Base-by-base conservation (phyloP, 2,888 invertebrate species). In the Amphipoea oculea region DNA sequence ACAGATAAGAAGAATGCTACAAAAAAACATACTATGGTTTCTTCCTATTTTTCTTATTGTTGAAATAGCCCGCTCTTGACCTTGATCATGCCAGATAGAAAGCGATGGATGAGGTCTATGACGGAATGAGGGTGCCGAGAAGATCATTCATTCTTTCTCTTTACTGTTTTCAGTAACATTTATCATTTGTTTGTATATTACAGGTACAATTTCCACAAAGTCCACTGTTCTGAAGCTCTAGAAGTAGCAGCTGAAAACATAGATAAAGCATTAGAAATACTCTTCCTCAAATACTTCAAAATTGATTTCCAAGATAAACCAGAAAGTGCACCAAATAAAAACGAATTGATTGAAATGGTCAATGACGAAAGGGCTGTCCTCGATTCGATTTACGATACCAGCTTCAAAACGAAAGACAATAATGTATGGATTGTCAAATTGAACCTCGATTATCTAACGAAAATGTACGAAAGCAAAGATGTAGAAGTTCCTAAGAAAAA, bases 221-320 rank as follows among this genome's bases (percentile, higher is more conserved):
- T 97, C 4, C 98, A 99, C 92, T 98, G 98, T 93, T 91, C 97
- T 62, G 98, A 98, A 96, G 98, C 98, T 12, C 97, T 98, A 85
- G 97, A 98, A 84, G 95, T 97, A 84, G 98, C 98, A 54, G 96
- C 97, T 4, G 98, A 98, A 83, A 97, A 98, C 92, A 97, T 98
- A n/a, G 98, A 98, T 68, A 97, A 97, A 88, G 98, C 98, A 0
- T 93, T 98, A 85, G 97, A 98, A 92, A 93, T 98, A 85, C 95
- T 99, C 68, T 98, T 98, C 91, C 96, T 97, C 68, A 98, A 98
- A 95, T 98, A 98, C 93, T 98, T 98, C 89, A 95, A 97, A 86
- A 90, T 97, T 45, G 94, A 97, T 82, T 90, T 95, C 54, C 89
- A 94, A 86, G 90, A 94, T 1, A 94, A 93, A 85, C 94, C 94